A percentile compares a stretch with the other conserved stretches of the same genome.
Evolutionary conservation across 2,113 vertebrate species (phyloP).

Genomic region (Paramormyrops kingsleyae): DNA sequence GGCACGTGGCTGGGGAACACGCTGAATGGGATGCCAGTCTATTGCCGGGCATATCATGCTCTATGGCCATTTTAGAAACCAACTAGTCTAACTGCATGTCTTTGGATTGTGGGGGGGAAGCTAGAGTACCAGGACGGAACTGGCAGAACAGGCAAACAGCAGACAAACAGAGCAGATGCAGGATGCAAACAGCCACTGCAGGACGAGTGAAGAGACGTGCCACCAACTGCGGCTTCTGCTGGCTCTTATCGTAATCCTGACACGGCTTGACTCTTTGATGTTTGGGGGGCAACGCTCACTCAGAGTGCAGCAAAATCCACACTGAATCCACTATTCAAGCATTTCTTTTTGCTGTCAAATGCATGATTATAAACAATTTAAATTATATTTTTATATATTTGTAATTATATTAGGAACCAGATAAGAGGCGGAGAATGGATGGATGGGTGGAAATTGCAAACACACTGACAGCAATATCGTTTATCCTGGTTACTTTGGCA

Average conservation of each 20-base stretch:
- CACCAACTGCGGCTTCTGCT: not conserved
- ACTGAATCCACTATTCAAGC: not conserved
- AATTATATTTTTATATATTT: not conserved
- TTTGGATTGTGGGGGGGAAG: not conserved
- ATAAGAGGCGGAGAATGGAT: not conserved
- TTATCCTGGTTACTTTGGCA: not conserved
- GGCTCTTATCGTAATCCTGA: not conserved
- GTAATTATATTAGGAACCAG: not conserved
- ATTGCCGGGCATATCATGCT: too few species aligned
- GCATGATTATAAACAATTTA: not conserved
- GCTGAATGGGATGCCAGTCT: too few species aligned
- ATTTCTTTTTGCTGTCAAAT: not conserved
- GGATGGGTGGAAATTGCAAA: not conserved
- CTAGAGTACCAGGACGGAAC: not conserved
- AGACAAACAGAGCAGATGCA: not conserved
- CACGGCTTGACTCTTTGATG: not conserved
- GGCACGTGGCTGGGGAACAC: too few species aligned
- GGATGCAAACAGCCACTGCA: not conserved
- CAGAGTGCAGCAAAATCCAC: not conserved
- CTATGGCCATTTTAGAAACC: not conserved
- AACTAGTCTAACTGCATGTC: not conserved
- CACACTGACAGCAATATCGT: not conserved
- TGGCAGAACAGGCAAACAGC: not conserved
- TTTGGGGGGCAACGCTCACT: not conserved
- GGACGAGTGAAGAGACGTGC: not conserved